A percentile compares a stretch with the other conserved stretches of the same genome.
Evolutionary conservation across 2,797 vertebrate species (phyloP).

Genomic region (Botia almorhae): DNA sequence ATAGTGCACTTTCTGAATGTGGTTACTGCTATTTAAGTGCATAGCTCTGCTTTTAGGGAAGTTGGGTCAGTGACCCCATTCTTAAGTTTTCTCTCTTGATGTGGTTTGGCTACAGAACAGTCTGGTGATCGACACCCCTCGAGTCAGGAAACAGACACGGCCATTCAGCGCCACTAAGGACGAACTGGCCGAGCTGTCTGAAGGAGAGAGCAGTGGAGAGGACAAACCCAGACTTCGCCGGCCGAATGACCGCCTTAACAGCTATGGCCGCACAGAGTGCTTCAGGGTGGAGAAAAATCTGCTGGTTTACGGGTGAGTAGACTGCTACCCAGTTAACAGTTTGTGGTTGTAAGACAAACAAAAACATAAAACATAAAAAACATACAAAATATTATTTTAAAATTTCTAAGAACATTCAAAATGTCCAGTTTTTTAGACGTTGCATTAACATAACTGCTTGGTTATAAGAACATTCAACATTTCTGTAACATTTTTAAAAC

Average conservation of each 20-base stretch:
- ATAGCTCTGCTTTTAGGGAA: neutral
- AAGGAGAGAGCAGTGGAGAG: slow-evolving; percentile 91
- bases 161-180: slow-evolving; percentile 97
- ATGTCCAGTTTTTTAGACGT: too few relatives aligned
- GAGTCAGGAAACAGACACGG: slow-evolving; percentile 94
- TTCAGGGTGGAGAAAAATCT: slow-evolving; percentile 98
- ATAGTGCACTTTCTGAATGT: neutral
- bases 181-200: slow-evolving; percentile 93
- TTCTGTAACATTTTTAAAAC: too few relatives aligned
- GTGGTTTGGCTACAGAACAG: slow-evolving; percentile 85
- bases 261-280: slow-evolving; percentile 96
- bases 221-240: slow-evolving; percentile 94
- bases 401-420: too few relatives aligned
- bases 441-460: too few relatives aligned
- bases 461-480: too few relatives aligned
- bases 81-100: neutral
- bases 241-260: slow-evolving; percentile 88
- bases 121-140: slow-evolving; percentile 96
- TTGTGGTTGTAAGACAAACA: neutral
- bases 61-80: neutral
- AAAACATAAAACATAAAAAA: too few relatives aligned
- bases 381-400: neutral
- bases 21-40: neutral
- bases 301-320: slow-evolving; percentile 91
- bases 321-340: neutral